Base-by-base conservation (phyloP, 2,113 vertebrate genomes). In the Platycercus adscitus region DNA sequence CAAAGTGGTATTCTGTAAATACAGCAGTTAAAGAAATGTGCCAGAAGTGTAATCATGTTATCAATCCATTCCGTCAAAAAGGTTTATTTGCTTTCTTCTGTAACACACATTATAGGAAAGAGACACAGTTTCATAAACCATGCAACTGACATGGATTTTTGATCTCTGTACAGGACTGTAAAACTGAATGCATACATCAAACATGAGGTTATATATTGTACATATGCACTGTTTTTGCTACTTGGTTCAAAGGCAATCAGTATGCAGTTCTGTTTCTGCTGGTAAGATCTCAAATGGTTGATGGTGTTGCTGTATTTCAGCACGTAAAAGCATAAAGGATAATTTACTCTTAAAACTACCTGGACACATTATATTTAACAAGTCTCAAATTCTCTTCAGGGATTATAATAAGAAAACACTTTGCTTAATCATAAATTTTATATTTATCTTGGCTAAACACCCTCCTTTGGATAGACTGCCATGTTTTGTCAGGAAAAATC, bases 371-470 rank as follows among this genome's bases (percentile, higher is more conserved):
- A 89, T 96, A 96, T 89, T 94, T 97, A 97, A 96, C 97, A 97
- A 95, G 91, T 96, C 89, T 97, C 90, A 88, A 95, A 91, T 73
- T 96, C 95, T 97, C 95, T 91, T 94, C 33, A 95, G 95, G 96
- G 97, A 97, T 87, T 96, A 89, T 81, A 93, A 82, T 95, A 97
- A 86, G 96, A 71, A 93, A 96, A 95, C 96, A 96, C 93, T 96
- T 97, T 96, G 95, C 88, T 94, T 96, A 94, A 95, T 96, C 96
- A 97, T 97, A 96, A 96, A 97, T 97, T 97, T 97, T 97, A 86
- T 97, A 97, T 97, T 96, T 96, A 92, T 91, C 95, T 96, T 97
- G 96, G 96, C 95, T 96, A 91, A 96, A 96, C 85, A 97, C 75
- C n/a, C 69, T 93, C 81, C 65, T 94, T 96, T 97, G 95, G 96